A percentile compares a stretch with the other conserved stretches of the same genome.
Conservation (phyloP, 2,888 invertebrate species). For the Lottia gigantea region DNA sequence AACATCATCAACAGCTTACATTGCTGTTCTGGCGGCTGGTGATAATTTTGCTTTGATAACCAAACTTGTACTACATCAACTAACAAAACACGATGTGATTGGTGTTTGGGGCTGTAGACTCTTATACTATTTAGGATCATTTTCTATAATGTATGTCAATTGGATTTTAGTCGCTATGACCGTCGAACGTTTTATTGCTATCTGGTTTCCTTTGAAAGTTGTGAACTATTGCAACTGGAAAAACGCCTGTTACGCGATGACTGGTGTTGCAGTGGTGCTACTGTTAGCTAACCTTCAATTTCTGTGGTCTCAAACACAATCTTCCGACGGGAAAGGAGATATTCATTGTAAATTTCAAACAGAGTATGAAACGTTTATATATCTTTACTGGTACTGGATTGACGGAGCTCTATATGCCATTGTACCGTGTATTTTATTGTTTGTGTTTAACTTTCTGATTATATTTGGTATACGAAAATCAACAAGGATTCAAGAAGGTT, state of each 20-base stretch:
- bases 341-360: constrained; percentile 30
- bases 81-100: constrained; percentile 41
- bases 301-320: constrained; percentile 37
- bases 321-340: constrained; percentile 16
- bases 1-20: constrained; percentile 47
- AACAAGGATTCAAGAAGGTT: constrained; percentile 25
- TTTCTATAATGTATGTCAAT: constrained; percentile 50
- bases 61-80: constrained; percentile 41
- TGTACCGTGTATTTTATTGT: constrained; percentile 43
- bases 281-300: constrained; percentile 41
- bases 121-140: constrained; percentile 45
- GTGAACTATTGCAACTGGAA: constrained; percentile 34
- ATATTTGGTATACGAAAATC: constrained; percentile 38
- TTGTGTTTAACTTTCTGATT: constrained; percentile 49
- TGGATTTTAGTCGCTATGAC: constrained; percentile 61
- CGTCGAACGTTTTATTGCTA: constrained; percentile 55
- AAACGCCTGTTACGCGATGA: constrained; percentile 32
- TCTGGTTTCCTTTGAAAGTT: constrained; percentile 56
- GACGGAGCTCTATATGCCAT: constrained; percentile 51
- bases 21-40: constrained; percentile 49
- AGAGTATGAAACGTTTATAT: constrained; percentile 37
- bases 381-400: constrained; percentile 52
- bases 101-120: constrained; percentile 45
- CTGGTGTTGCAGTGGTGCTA: constrained; percentile 36
- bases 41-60: constrained; percentile 48